Evolutionary conservation across 35 echinoderm and acorn worm genomes (phyloP), one percentile per base, ranked within the genome.

Genomic region (Strongylocentrotus purpuratus): DNA sequence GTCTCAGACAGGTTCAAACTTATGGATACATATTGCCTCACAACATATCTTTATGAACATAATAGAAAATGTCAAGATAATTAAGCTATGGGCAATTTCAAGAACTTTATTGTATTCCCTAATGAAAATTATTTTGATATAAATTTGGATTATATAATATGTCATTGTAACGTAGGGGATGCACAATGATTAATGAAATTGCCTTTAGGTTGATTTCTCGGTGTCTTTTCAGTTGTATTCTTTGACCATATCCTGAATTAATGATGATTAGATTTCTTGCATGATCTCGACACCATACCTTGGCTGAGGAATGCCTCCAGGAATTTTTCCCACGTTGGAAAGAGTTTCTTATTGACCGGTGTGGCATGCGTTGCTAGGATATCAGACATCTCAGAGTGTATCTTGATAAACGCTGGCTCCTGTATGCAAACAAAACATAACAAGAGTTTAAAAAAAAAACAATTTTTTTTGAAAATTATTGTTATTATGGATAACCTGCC

Each of bases 331-430:
- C 97, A 98, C 17, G 94, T 95, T 31, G 97, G 95, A 61, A 97
- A 98, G 46, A 98, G 96, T 94, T 96, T 96, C 50, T 97, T 97
- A 94, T 99, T 99, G 88, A 99, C 97, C 20, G 98, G 97, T 11
- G 85, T 78, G 25, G 92, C 96, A 94, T 97, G 88, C 20, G 89
- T 94, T 86, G 94, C 93, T 60, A 97, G 96, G 95, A 99, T 95
- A 31, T 97, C 97, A 93, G 98, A 96, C 55, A 99, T 97, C 92
- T 99, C 97, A 25, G 97, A 97, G 52, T 96, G 97, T 28, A 99
- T 99, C 61, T 99, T 99, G 95, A 97, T 96, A 86, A 95, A 99
- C 2, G 98, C 98, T 96, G 98, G 94, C 87, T 99, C 98, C 98
- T 99, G 86, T 33, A 32, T 14, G 28, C 20, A 78, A 1, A 70